Evolutionary conservation across 2,888 invertebrate species (phyloP).

Genomic region (Ischnus inquisitorius): DNA sequence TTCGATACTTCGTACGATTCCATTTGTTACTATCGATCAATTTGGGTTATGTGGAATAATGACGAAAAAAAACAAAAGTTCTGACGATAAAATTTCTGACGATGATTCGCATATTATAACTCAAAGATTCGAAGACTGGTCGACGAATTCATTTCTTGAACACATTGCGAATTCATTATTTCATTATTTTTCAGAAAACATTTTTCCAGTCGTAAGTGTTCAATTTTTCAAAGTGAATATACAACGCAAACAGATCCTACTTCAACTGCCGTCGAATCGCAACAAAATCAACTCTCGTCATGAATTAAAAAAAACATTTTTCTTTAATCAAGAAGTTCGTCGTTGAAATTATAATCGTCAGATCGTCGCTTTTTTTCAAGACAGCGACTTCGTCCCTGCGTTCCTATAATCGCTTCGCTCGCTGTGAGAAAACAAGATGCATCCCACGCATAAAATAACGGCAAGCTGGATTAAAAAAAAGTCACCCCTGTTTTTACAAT

Average conservation of each 20-base stretch:
- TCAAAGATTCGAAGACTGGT: too few species aligned
- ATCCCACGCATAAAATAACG: conserved; percentile 33
- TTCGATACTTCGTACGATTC: conserved; percentile 9
- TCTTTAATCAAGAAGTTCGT: not conserved
- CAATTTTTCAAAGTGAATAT: not conserved
- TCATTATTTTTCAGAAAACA: too few species aligned
- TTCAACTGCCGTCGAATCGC: not conserved
- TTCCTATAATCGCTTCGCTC: not conserved
- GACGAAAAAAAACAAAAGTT: not conserved
- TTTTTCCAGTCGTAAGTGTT: too few species aligned
- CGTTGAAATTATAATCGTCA: conserved; percentile 7
- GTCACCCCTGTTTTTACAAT: conserved; percentile 69
- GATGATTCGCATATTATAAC: too few species aligned
- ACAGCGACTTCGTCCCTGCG: conserved; percentile 8
- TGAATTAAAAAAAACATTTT: not conserved
- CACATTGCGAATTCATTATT: too few species aligned
- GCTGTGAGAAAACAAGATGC: conserved; percentile 4
- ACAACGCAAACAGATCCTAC: not conserved
- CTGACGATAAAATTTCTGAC: not conserved
- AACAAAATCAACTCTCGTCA: not conserved
- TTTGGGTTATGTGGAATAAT: conserved; percentile 13
- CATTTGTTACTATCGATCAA: conserved; percentile 17
- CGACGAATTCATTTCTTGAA: too few species aligned
- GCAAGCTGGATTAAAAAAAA: conserved; percentile 27
- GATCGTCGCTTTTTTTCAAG: conserved; percentile 11